These are phyloP conservation scores for Thalassoma bifasciatum DNA, from an alignment of 2,113 vertebrate species.

Conservation along the genomic window DNA sequence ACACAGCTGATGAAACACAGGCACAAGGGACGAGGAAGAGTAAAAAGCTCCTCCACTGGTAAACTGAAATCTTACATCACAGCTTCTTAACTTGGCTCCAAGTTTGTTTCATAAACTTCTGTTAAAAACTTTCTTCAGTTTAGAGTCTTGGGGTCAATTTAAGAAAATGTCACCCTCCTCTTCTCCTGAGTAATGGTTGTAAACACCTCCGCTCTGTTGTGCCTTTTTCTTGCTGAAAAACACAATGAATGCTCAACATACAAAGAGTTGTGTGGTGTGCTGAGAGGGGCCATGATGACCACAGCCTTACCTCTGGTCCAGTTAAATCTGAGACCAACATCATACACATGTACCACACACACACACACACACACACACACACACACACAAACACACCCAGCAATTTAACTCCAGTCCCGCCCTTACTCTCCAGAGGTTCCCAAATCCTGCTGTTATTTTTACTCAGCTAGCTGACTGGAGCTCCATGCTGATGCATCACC, in stretches of 20 bases:
- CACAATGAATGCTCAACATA: constrained; percentile 51
- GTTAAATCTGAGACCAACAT: constrained; percentile 73
- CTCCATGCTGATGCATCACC: constrained; percentile 39
- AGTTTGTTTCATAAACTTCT: constrained; percentile 30
- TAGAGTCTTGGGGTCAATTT: constrained; percentile 42
- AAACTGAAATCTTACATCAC: not conserved
- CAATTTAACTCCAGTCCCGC: constrained; percentile 81
- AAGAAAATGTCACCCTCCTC: constrained; percentile 46
- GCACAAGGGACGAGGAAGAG: not conserved
- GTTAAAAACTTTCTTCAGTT: constrained; percentile 22
- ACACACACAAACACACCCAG: constrained; percentile 70
- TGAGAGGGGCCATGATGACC: constrained; percentile 55
- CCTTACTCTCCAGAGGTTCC: constrained; percentile 75
- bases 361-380: constrained; percentile 57
- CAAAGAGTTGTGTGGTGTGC: constrained; percentile 28
- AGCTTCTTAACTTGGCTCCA: constrained; percentile 11
- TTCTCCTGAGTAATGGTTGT: constrained; percentile 44
- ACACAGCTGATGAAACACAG: constrained; percentile 41
- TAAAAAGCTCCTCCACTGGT: constrained; percentile 6
- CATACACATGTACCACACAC: constrained; percentile 48
- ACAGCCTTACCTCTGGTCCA: constrained; percentile 70
- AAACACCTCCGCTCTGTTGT: constrained; percentile 8
- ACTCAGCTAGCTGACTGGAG: constrained; percentile 59
- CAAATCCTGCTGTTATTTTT: constrained; percentile 81
- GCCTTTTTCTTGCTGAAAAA: constrained; percentile 39